These are phyloP conservation scores for Labeo calbasu DNA, from an alignment of 2,797 vertebrate species.

Conservation along the genomic window DNA sequence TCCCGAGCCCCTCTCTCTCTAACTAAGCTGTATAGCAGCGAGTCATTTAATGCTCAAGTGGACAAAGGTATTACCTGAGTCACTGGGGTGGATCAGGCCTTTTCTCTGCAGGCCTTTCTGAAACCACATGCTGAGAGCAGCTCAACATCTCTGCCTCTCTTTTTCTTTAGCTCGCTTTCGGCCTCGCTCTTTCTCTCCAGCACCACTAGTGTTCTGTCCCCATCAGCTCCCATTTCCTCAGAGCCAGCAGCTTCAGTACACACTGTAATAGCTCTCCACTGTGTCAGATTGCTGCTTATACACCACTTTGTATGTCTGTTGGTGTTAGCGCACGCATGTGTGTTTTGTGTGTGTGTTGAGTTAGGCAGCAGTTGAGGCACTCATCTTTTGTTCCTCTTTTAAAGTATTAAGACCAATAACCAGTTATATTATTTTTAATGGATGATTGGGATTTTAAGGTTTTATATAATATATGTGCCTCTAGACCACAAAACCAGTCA, in stretches of 20 bases:
- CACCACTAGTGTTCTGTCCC: slow-evolving; percentile 56
- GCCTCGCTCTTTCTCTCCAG: slow-evolving; percentile 43
- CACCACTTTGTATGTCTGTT: slow-evolving; percentile 44
- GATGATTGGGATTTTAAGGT: too few relatives aligned
- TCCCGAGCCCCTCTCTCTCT: slow-evolving; percentile 66
- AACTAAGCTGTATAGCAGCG: slow-evolving; percentile 84
- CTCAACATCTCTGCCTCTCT: slow-evolving; percentile 69
- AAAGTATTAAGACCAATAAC: slow-evolving; percentile 52
- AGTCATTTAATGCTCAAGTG: slow-evolving; percentile 86
- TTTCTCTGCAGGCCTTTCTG: slow-evolving; percentile 75
- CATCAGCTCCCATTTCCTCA: slow-evolving; percentile 74
- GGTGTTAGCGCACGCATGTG: slow-evolving; percentile 7
- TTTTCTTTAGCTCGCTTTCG: slow-evolving; percentile 42
- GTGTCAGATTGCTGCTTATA: slow-evolving; percentile 51
- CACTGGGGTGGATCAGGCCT: slow-evolving; percentile 80
- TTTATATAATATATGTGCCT: too few relatives aligned
- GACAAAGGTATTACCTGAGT: slow-evolving; percentile 86
- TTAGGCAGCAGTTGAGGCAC: slow-evolving; percentile 42
- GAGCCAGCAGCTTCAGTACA: slow-evolving; percentile 64
- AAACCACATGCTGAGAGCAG: slow-evolving; percentile 78
- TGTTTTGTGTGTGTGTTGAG: slow-evolving; percentile 24
- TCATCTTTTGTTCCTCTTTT: slow-evolving; percentile 60
- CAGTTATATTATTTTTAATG: neutral
- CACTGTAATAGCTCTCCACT: slow-evolving; percentile 57
- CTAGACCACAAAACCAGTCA: too few relatives aligned